phyloP scores from a whole-genome alignment of 2,797 vertebrate species.

The Scyliorhinus canicula region DNA sequence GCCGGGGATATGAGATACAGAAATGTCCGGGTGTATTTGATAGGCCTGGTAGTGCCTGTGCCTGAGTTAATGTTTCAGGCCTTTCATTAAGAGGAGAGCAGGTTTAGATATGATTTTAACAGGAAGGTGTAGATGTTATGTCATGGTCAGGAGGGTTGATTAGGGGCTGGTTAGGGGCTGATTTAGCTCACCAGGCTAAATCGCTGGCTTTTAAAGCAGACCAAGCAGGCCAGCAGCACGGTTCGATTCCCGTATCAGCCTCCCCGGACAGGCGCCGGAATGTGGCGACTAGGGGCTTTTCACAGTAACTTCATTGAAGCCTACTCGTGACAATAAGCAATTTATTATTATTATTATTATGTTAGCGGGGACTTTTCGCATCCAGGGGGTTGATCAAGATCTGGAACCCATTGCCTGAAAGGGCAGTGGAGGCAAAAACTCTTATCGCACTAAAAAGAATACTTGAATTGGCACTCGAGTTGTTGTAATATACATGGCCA shows the following conservation, averaged over 20 bases:
- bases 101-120: neutral
- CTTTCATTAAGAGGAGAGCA: neutral
- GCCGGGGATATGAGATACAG: neutral
- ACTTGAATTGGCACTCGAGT: neutral
- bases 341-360: no score
- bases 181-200: no score
- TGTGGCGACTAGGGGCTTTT: no score
- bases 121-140: neutral
- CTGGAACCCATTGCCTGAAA: neutral
- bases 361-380: neutral
- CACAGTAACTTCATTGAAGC: no score
- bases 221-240: no score
- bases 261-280: no score
- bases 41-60: neutral
- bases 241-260: no score
- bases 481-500: neutral
- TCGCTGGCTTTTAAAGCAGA: no score
- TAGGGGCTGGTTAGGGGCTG: no score
- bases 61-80: neutral
- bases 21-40: neutral
- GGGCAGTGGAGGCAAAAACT: neutral
- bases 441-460: neutral
- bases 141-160: neutral
- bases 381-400: neutral
- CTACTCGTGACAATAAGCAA: no score